These are phyloP conservation scores for Galeopsomyia nigrocyanea DNA, from an alignment of 2,888 invertebrate genomes.

Conservation along the genomic window DNA sequence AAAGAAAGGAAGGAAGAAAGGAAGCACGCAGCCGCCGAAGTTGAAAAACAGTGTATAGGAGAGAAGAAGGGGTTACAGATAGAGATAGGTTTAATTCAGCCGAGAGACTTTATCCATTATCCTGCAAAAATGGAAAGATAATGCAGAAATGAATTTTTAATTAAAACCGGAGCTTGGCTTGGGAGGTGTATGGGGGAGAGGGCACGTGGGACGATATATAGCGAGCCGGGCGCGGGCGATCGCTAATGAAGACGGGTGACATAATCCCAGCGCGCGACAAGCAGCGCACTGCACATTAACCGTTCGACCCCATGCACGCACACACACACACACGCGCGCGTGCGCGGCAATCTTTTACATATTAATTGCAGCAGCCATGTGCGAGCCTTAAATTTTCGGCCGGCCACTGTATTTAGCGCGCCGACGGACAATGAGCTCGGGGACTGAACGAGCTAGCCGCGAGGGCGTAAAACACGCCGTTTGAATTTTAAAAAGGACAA, in stretches of 20 bases:
- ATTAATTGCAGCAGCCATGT: constrained; percentile 28
- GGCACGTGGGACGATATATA: neutral
- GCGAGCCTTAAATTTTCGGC: constrained; percentile 17
- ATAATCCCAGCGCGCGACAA: constrained; percentile 35
- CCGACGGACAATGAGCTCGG: constrained; percentile 10
- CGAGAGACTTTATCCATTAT: constrained; percentile 29
- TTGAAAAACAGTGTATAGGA: too few relatives aligned
- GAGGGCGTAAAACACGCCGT: constrained; percentile 25
- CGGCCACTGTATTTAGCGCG: neutral
- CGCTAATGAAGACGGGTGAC: constrained; percentile 41
- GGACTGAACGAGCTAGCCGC: neutral
- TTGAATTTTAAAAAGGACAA: constrained; percentile 33
- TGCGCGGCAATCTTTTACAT: constrained; percentile 36
- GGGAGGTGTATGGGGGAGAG: too few relatives aligned
- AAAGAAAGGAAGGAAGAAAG: neutral
- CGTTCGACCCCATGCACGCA: neutral
- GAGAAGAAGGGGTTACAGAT: too few relatives aligned
- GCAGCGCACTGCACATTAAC: constrained; percentile 25
- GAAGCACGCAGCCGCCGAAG: neutral
- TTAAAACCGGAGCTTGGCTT: constrained; percentile 4
- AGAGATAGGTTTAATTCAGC: neutral
- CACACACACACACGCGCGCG: constrained; percentile 3
- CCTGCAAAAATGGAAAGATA: constrained; percentile 33
- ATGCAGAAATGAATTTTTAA: constrained; percentile 35
- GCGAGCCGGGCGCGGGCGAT: neutral